phyloP scores from a whole-genome alignment of 2,113 vertebrate genomes.

The Psettodes erumei region DNA sequence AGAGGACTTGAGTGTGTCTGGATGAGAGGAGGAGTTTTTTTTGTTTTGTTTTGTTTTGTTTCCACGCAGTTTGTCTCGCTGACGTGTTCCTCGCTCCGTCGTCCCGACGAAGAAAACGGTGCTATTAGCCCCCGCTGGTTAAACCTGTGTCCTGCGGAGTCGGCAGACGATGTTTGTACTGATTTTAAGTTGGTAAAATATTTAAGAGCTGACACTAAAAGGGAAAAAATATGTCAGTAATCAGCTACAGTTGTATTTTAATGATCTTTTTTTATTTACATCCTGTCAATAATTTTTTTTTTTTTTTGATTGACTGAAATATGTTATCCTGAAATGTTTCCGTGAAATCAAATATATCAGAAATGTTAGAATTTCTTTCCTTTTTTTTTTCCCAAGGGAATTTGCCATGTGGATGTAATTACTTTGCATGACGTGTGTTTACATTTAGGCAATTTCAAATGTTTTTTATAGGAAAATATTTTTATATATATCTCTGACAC shows the following conservation, averaged over 20 bases:
- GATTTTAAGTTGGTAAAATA: slow-evolving; percentile 23
- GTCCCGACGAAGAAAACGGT: slow-evolving; percentile 60
- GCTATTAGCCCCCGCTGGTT: slow-evolving; percentile 63
- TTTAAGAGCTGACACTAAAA: slow-evolving; percentile 25
- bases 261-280: slow-evolving; percentile 34
- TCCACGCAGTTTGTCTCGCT: slow-evolving; percentile 28
- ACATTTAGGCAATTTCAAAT: slow-evolving; percentile 44
- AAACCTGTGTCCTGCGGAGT: slow-evolving; percentile 26
- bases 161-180: slow-evolving; percentile 20
- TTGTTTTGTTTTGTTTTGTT: background rate
- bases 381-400: slow-evolving; percentile 2
- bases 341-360: slow-evolving; percentile 37
- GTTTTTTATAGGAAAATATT: slow-evolving; percentile 44
- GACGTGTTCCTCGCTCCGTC: slow-evolving; percentile 19
- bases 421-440: slow-evolving; percentile 60
- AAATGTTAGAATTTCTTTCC: slow-evolving; percentile 23
- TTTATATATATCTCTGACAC: slow-evolving; percentile 28
- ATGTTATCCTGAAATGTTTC: slow-evolving; percentile 49
- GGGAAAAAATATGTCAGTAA: slow-evolving; percentile 29
- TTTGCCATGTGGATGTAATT: slow-evolving; percentile 33
- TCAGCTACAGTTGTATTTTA: slow-evolving; percentile 42
- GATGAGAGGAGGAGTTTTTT: background rate
- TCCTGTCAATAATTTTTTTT: slow-evolving; percentile 13
- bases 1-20: slow-evolving; percentile 58
- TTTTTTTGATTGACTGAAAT: slow-evolving; percentile 55